Base-by-base conservation (phyloP, 2,113 vertebrate genomes). In the Oxygymnocypris stewartii region DNA sequence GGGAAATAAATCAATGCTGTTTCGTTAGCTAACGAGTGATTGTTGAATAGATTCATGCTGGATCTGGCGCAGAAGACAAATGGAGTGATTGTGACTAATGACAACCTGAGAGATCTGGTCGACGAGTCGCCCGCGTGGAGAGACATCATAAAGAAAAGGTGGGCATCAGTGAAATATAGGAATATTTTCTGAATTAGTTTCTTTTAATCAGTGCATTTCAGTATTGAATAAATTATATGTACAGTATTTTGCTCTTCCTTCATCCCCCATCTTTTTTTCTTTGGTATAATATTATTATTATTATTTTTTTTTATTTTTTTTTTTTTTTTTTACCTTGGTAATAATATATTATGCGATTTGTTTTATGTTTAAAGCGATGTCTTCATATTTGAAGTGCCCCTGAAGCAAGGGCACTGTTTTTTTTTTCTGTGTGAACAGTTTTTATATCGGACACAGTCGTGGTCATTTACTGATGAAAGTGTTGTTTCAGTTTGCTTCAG, bases 41-140 rank as follows among this genome's bases (percentile, higher is more conserved):
- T 77, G 75, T 61, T 61, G 47, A 81, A 51, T 92, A 97, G 97
- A 89, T 92, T 97, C 1, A 96, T 98, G 94, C 93, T 98, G 73
- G 94, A 95, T 84, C 91, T 94, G 18, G 96, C 97, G 0, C 94
- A 97, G 88, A 92, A 94, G 90, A 96, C 94, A 0, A 90, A 94
- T 0, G 97, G 97, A 1, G 95, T 97, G 74, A 97, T 98, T 6
- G 96, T 98, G 54, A 97, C 96, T 1, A 98, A 98, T 0, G 97
- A 98, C 91, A 96, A 97, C 88, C 94, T 98, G 90, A 94, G 96
- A 89, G 97, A 98, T 89, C 94, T 98, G n/a, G 92, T 93, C 1
- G 95, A 96, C 10, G 96, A 97, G 89, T 95, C 96, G 0, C 81
- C 85, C 14, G 94, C 89, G 2, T 98, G 95, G 95, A 95, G 91